Percentiles rank a stretch among this genome's conserved stretches.
These are phyloP conservation scores for Oscheius sp. DNA, from an alignment of 2,888 invertebrate species.

Conservation along the genomic window DNA sequence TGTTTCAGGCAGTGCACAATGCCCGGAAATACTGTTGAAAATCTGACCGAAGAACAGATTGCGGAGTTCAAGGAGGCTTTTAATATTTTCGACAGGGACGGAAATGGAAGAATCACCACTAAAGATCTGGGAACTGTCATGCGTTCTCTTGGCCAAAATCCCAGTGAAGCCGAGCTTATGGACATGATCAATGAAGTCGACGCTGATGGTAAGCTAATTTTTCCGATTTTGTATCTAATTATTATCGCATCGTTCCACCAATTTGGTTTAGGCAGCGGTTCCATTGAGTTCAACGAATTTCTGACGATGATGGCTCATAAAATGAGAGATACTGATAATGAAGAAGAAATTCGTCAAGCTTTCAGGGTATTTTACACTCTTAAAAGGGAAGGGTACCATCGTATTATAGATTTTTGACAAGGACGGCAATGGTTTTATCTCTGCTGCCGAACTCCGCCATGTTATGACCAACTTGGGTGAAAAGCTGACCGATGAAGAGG, in stretches of 20 bases:
- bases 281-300: slow-evolving; percentile 99
- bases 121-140: slow-evolving; percentile 96
- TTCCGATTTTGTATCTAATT: neutral
- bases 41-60: slow-evolving; percentile 97
- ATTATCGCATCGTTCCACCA: slow-evolving; percentile 52
- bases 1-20: too few relatives aligned
- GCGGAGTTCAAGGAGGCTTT: slow-evolving; percentile 99
- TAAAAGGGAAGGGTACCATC: neutral
- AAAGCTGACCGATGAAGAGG: slow-evolving; percentile 98
- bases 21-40: slow-evolving; percentile 67
- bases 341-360: slow-evolving; percentile 98
- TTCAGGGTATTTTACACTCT: slow-evolving; percentile 81
- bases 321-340: slow-evolving; percentile 89
- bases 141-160: slow-evolving; percentile 93
- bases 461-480: slow-evolving; percentile 99
- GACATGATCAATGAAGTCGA: slow-evolving; percentile 99
- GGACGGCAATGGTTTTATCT: slow-evolving; percentile 99
- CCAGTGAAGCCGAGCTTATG: slow-evolving; percentile 98
- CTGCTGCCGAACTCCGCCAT: slow-evolving; percentile 96
- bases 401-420: slow-evolving; percentile 83
- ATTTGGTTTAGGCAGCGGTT: slow-evolving; percentile 87
- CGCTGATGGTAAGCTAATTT: slow-evolving; percentile 77
- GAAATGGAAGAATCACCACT: slow-evolving; percentile 95
- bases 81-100: slow-evolving; percentile 98
- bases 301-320: slow-evolving; percentile 99